Evolutionary conservation across 2,797 vertebrate genomes (phyloP).

Genomic region (Clarias laeviceps): DNA sequence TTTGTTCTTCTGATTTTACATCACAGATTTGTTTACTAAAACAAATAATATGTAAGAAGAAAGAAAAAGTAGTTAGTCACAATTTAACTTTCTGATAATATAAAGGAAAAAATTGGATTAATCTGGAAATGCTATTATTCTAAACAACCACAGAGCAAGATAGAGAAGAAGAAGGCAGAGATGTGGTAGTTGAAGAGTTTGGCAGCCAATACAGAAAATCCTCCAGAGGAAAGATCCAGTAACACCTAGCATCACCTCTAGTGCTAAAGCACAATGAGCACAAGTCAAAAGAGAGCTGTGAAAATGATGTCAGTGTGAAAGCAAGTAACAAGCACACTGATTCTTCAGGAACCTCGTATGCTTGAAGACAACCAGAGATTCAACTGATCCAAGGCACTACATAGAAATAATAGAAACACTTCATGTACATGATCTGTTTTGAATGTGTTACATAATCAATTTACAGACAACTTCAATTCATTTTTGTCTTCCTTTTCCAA

Average conservation of each 20-base stretch:
- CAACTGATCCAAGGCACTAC: not conserved
- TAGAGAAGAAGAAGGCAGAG: not conserved
- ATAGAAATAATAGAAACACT: not conserved
- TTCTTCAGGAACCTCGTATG: conserved; percentile 30
- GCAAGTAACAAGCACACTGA: conserved; percentile 29
- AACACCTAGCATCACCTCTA: conserved; percentile 46
- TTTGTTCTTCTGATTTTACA: not conserved
- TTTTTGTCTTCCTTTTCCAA: not conserved
- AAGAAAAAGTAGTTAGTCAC: not conserved
- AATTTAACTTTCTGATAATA: not conserved
- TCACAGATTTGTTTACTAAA: not conserved
- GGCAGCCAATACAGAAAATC: conserved; percentile 29
- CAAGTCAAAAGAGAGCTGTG: conserved; percentile 44
- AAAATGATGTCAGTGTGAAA: conserved; percentile 46
- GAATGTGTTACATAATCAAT: not conserved
- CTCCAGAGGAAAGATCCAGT: conserved; percentile 37
- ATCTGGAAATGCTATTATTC: not conserved
- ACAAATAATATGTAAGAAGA: not conserved
- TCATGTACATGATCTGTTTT: too few relatives aligned
- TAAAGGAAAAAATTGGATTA: not conserved
- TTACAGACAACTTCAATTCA: not conserved
- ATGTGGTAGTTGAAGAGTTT: conserved; percentile 14
- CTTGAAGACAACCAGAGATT: conserved; percentile 4
- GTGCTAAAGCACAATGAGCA: conserved; percentile 30
- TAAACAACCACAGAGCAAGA: not conserved